Conservation (phyloP, 2,797 vertebrate species). For the Urophycis tenuis region DNA sequence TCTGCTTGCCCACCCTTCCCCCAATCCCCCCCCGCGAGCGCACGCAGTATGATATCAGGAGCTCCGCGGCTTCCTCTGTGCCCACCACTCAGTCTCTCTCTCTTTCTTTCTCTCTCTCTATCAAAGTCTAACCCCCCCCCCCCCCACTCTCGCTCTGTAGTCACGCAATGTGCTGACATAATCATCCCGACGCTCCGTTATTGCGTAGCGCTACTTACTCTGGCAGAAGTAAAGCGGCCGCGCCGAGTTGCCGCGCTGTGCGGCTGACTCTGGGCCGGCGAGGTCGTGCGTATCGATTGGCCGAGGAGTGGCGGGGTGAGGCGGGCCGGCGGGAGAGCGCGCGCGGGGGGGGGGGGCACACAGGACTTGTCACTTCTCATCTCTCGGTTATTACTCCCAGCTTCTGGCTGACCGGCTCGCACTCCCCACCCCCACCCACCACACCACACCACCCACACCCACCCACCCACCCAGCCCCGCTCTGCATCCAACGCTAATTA, state of each 20-base stretch:
- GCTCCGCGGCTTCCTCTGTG: background rate
- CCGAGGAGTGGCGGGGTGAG: constrained; percentile 24
- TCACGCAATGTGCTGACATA: constrained; percentile 2
- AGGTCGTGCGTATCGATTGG: constrained; percentile 34
- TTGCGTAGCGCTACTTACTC: constrained; percentile 29
- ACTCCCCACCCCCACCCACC: background rate
- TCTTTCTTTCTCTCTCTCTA: constrained; percentile 15
- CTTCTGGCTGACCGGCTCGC: background rate
- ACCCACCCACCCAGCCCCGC: too few relatives aligned
- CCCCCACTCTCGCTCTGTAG: background rate
- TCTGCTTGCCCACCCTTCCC: background rate
- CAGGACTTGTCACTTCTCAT: constrained; percentile 25
- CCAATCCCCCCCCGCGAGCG: too few relatives aligned
- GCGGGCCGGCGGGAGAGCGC: too few relatives aligned
- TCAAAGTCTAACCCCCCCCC: too few relatives aligned
- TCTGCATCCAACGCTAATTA: background rate
- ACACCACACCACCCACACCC: background rate
- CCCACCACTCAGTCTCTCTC: background rate
- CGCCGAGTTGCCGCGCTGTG: constrained; percentile 23
- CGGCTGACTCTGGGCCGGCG: constrained; percentile 26
- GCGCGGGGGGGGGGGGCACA: constrained; percentile 11
- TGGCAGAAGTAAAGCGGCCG: constrained; percentile 35
- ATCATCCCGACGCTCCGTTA: constrained; percentile 11
- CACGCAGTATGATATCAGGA: background rate
- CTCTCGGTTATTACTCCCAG: constrained; percentile 14